Base-by-base conservation (phyloP, 2,797 vertebrate species). In the Vipera ursinii region DNA sequence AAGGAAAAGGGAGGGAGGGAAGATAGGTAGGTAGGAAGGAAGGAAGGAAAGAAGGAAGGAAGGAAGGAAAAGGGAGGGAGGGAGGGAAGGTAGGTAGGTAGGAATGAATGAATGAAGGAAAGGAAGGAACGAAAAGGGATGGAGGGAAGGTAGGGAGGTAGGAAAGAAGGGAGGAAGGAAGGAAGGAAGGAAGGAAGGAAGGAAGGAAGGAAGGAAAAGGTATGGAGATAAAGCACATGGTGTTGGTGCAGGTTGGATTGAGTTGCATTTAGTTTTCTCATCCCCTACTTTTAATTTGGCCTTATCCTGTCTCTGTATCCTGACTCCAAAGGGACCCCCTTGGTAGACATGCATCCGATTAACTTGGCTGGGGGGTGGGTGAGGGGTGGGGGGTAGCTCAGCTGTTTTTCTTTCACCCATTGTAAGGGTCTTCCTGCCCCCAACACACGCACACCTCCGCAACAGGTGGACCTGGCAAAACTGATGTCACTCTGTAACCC, bases 401-500 rank as follows among this genome's bases (percentile, higher is more conserved):
- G 93, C 93, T 92, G 89, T 88, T 48, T 56, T 59, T 32, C 86
- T 2, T 48, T 48, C 4, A 2, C 32, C 32, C 1, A 24, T 22
- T 59, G 85, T 63, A 55, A n/a, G 0, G 14, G 65, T 88, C 13
- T 55, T 9, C 4, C 87, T 13, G 24, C 87, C 4, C 63, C 63
- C 28, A 13, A 1, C 59, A 32, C 65, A 69, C 65, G 15, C 65
- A 69, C 65, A n/a, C 3, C 86, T 38, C 59, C 0, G 13, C 22
- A 87, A 95, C 96, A 96, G 96, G 96, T 96, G 96, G 93, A 59
- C 95, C 94, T 93, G 92, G 87, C 92, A 93, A 55, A 32, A 93
- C 78, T 96, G 95, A 96, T 95, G 96, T 96, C 96, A 96, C 94
- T 59, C 56, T 51, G 91, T 94, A 96, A 96, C 93, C 59, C 55